Base-by-base conservation (phyloP, 2,113 vertebrate species). In the Grammomys surdaster region DNA sequence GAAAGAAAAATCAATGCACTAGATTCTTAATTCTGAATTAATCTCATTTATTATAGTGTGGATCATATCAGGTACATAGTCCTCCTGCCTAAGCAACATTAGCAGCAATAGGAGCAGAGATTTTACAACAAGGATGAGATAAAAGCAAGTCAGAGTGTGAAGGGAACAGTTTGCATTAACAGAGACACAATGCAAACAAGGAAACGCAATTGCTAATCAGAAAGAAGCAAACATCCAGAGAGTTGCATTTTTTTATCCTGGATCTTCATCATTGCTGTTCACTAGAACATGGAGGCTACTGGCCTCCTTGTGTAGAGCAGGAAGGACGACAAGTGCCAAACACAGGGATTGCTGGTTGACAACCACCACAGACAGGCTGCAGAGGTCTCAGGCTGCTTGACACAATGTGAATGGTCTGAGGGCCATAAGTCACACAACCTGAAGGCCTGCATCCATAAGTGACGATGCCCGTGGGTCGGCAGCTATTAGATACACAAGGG, bases 361-460 rank as follows among this genome's bases (percentile, higher is more conserved):
- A 95, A 20, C 82, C 43, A 2, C 51, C 1, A 6, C 51, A 95
- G 43, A 73, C 6, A 77, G 93, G 92, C 28, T 36, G 46, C 80
- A 94, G 56, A 60, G 92, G 95, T 87, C 93, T 88, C 58, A 91
- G 31, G 75, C 93, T 46, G 6, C 89, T 72, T 8, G 96, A 22
- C 80, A 97, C 92, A 46, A 96, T 0, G 0, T 90, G 63, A 7
- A 92, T 11, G 0, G 88, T 3, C 8, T 93, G 95, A 54, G 88
- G 90, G 7, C 92, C 20, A 46, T 94, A 94, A 54, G 65, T 8
- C 46, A 84, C 2, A 22, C 28, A 95, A 13, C 91, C 12, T 0
- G 40, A 36, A 5, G 96, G 96, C 17, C 31, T 67, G 60, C 24
- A 93, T 46, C 92, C 96, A 1, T 58, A 95, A 16, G 88, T n/a